A percentile compares a stretch with the other conserved stretches of the same genome.
phyloP scores from a whole-genome alignment of 2,113 vertebrate genomes.

The Haliaeetus leucogaster region DNA sequence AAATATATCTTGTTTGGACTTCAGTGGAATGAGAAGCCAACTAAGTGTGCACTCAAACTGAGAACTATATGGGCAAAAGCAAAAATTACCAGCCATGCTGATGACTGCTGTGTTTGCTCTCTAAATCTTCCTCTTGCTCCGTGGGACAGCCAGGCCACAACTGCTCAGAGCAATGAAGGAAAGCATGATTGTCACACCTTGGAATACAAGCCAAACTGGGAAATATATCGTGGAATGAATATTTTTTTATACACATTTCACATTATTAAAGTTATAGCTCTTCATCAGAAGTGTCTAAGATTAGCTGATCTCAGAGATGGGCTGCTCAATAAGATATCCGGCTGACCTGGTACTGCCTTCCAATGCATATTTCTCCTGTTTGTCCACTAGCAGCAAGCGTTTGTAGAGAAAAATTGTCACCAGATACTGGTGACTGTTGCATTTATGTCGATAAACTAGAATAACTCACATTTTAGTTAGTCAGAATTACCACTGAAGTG shows the following conservation, averaged over 20 bases:
- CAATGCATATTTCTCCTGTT: not conserved
- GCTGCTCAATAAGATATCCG: rapidly evolving
- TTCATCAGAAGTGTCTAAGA: not conserved
- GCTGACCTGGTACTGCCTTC: not conserved
- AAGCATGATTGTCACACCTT: not conserved
- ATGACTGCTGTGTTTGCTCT: not conserved
- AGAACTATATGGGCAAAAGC: not conserved
- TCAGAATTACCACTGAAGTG: not conserved
- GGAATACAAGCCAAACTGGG: not conserved
- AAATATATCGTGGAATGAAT: not conserved
- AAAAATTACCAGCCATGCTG: not conserved
- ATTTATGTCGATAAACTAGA: not conserved
- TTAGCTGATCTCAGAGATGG: not conserved
- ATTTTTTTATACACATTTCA: not conserved
- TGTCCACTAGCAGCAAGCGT: not conserved
- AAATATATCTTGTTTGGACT: not conserved
- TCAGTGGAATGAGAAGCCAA: not conserved
- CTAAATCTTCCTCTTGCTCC: not conserved
- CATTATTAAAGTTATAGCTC: not conserved
- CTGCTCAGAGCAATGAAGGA: not conserved
- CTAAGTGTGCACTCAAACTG: not conserved
- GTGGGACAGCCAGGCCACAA: not conserved
- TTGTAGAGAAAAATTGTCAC: not conserved
- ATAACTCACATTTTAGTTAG: not conserved
- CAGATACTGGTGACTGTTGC: not conserved